Conservation (phyloP, 2,888 invertebrate genomes). For the Eristalis pertinax region DNA sequence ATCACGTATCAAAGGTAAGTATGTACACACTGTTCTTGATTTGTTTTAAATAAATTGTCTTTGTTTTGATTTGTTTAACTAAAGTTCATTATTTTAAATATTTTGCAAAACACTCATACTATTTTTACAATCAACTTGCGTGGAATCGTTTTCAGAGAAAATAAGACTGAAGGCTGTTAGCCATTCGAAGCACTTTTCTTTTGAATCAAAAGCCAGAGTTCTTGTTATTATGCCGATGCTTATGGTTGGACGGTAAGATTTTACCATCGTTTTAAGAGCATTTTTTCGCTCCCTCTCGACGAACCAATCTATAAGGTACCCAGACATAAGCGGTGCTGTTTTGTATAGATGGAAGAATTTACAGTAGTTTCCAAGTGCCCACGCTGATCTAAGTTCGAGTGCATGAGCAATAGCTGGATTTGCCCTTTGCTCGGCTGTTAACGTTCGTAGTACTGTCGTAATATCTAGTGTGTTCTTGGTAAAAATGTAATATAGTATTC, state of each 20-base stretch:
- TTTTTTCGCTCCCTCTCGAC: slow-evolving; percentile 95
- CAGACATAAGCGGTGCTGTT: slow-evolving; percentile 95
- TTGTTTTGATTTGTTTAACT: slow-evolving; percentile 6
- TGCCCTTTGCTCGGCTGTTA: slow-evolving; percentile 89
- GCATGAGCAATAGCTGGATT: slow-evolving; percentile 93
- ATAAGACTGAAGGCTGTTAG: slow-evolving; percentile 90
- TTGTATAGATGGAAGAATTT: slow-evolving; percentile 95
- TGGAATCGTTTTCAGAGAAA: slow-evolving; percentile 86
- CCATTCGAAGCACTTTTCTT: slow-evolving; percentile 93
- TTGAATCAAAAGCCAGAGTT: slow-evolving; percentile 93
- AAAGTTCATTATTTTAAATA: slow-evolving; percentile 55
- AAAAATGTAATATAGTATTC: slow-evolving; percentile 98
- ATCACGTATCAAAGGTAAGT: not conserved
- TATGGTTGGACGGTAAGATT: slow-evolving; percentile 98
- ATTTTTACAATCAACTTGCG: slow-evolving; percentile 95
- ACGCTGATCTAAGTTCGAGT: slow-evolving; percentile 93
- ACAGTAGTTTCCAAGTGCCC: slow-evolving; percentile 95
- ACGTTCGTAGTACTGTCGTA: slow-evolving; percentile 92
- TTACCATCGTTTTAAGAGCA: slow-evolving; percentile 95
- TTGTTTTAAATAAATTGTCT: slow-evolving; percentile 10
- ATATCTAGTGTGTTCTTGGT: slow-evolving; percentile 99
- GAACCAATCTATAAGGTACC: slow-evolving; percentile 99
- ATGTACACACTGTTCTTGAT: slow-evolving; percentile 18
- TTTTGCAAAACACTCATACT: slow-evolving; percentile 68
- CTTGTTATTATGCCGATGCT: slow-evolving; percentile 92